A percentile compares a stretch with the other conserved stretches of the same genome.
phyloP scores from a whole-genome alignment of 2,797 vertebrate species.

The Halcyon badia region DNA sequence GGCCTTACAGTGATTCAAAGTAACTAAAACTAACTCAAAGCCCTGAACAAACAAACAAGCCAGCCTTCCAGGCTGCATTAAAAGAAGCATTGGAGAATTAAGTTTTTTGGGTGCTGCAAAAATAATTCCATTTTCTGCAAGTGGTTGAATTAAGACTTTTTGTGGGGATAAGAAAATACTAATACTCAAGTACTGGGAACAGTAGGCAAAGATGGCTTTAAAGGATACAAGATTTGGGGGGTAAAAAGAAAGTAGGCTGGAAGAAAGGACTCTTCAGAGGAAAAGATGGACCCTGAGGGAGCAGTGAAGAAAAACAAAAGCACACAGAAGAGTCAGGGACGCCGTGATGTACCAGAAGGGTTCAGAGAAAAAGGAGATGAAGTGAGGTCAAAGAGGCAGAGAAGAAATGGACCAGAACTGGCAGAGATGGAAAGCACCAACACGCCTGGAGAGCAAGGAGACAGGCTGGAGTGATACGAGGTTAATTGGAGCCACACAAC shows the following conservation, averaged over 20 bases:
- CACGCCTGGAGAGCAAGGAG: accelerated
- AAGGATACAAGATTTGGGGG: not conserved
- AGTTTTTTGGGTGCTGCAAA: not conserved
- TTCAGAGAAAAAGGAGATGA: not conserved
- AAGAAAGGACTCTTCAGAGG: not conserved
- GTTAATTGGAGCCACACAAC: not conserved
- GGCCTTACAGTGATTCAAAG: not conserved
- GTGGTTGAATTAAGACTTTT: not conserved
- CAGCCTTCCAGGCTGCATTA: not conserved
- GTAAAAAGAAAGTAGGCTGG: not conserved
- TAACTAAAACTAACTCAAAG: not conserved
- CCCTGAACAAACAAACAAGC: not conserved
- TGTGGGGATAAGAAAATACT: not conserved
- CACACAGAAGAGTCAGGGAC: not conserved
- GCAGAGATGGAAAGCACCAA: slow-evolving; percentile 15
- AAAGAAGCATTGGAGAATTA: not conserved
- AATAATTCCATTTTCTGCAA: not conserved
- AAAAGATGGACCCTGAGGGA: not conserved
- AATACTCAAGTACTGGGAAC: not conserved
- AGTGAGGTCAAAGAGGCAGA: not conserved
- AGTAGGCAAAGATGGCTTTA: not conserved
- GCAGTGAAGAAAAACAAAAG: not conserved
- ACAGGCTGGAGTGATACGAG: not conserved
- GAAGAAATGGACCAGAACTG: not conserved
- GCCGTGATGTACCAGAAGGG: not conserved